Evolutionary conservation across 2,888 invertebrate species (phyloP), one percentile per base, ranked within the genome.

Genomic region (Caenorhabditis wallacei): DNA sequence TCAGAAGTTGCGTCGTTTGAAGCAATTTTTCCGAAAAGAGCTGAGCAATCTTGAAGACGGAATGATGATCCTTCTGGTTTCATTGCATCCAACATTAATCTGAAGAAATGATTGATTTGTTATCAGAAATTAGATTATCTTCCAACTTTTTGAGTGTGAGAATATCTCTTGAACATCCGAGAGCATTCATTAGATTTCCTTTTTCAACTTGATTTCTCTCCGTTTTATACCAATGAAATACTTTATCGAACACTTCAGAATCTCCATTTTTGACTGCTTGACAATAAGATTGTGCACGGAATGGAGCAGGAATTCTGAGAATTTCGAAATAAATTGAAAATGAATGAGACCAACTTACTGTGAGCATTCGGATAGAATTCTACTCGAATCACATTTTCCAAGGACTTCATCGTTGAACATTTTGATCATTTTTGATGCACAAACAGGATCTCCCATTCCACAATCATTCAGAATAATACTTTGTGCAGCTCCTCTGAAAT

Each of bases 191-290:
- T 30, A 91, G 57, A 10, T 89, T 85, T 24, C 78, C 74, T 40
- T 84, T 83, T 56, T 91, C 91, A 20, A 87, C 87, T 72, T 90
- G 89, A 53, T 89, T 87, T 48, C 72, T 57, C 46, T 85, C 87
- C 7, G 54, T 72, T 54, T 74, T 81, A 63, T 85, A 85, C 75
- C 79, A 83, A 26, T 81, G 40, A 68, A 85, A 71, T 8, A 91
- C 84, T 63, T 82, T 75, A 10, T 89, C 85, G 68, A 84, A 91
- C 7, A 84, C 88, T 8, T 80, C 72, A 13, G 87, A 81, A n/a
- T 87, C 74, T n/a, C 90, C 90, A 54, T 88, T 85, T 61, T 80
- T 83, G 0, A 91, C 88, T 11, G 90, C 91, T 46, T 84, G 80
- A 78, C 91, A 91, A 68, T 91, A 91, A 22, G 87, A 84, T 35